phyloP scores from a whole-genome alignment of 2,113 vertebrate genomes.

The Nansenia antarctica region DNA sequence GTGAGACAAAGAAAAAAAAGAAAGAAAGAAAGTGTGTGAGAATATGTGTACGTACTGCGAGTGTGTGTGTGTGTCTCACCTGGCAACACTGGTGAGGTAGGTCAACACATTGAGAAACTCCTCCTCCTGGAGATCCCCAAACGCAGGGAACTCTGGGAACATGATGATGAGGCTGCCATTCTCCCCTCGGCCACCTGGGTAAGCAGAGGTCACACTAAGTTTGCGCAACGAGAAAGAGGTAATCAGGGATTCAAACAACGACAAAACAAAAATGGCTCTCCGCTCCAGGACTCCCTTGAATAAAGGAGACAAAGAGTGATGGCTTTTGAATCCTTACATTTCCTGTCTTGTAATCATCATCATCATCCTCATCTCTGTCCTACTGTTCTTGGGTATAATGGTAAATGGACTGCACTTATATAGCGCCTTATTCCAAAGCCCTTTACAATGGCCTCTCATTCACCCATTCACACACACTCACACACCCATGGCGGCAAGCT shows the following conservation, averaged over 20 bases:
- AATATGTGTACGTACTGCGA: neutral
- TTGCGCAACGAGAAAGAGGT: neutral
- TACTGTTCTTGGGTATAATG: no score
- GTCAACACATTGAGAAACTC: constrained; percentile 90
- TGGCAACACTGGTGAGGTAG: constrained; percentile 91
- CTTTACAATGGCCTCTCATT: no score
- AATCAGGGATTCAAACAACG: neutral
- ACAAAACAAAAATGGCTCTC: neutral
- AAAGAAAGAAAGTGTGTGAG: neutral
- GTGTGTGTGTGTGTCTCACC: constrained; percentile 66
- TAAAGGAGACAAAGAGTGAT: neutral
- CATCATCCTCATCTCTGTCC: no score
- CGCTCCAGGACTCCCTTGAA: neutral
- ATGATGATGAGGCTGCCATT: constrained; percentile 90
- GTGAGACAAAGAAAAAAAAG: neutral
- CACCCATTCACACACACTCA: no score
- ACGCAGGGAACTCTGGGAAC: constrained; percentile 91
- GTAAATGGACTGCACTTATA: no score
- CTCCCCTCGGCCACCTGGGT: constrained; percentile 85
- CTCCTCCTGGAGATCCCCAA: constrained; percentile 86
- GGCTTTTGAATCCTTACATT: neutral
- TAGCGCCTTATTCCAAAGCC: no score
- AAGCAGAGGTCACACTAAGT: constrained; percentile 3
- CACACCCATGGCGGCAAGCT: no score
- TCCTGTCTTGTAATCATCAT: neutral